Base-by-base conservation (phyloP, 2,888 invertebrate species). In the Smittia sp. region DNA sequence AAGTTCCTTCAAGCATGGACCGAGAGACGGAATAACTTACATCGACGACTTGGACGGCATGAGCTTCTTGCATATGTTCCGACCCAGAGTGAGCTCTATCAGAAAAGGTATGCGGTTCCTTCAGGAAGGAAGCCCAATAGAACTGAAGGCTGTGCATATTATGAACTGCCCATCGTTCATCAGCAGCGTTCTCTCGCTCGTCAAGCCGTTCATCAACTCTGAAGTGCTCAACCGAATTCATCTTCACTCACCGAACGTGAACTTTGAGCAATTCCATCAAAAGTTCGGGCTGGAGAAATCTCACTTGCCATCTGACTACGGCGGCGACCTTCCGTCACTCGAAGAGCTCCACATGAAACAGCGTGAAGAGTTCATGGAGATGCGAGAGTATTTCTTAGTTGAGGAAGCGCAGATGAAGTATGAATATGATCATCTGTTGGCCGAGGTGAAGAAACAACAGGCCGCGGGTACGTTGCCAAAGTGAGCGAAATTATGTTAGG, bases 31-130 rank as follows among this genome's bases (percentile, higher is more conserved):
- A 1, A 87, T 86, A 74, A 82, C 88, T 54, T 86, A 89, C 77
- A 80, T 89, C 0, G 88, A 89, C 76, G 88, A 89, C 78, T 88
- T 88, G 88, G 81, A 83, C 38, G 88, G 88, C 0, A 87, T 87
- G 0, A 83, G 82, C 76, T 79, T 87, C 7, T 84, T 85, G 0
- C 88, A 88, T 78, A 78, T 88, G 3, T 84, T 85, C 1, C 79
- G 84, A 77, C 81, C 87, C 58, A 85, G 86, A 76, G 79, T 88
- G 75, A 82, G 84, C 72, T 80, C 85, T 0, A 80, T 89, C 0
- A 84, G 85, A 65, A 86, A 85, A 78, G 87, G 88, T 80, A 86
- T 88, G 80, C 83, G 84, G 74, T 89, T 87, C 79, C 80, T 89
- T 2, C 88, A 89, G 79, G 89, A 89, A 77, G 88, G 68, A 22